A percentile compares a stretch with the other conserved stretches of the same genome.
Conservation (phyloP, 2,888 invertebrate genomes). For the Spilosoma lubricipeda region DNA sequence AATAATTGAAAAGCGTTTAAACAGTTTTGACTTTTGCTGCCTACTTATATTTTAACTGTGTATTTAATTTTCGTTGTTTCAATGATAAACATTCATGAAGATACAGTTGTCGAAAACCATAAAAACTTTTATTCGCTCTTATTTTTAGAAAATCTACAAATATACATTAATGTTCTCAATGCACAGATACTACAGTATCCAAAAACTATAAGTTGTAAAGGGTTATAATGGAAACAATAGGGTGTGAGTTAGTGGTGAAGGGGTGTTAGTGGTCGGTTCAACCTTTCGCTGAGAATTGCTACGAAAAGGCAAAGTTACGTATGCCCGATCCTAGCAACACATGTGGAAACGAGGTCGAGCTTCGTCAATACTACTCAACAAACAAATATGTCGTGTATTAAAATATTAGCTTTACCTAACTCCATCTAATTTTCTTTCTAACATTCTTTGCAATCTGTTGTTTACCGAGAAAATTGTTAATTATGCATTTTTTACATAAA, state of each 20-base stretch:
- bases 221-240: slow-evolving; percentile 71
- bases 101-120: neutral
- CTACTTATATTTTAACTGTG: neutral
- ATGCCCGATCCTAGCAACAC: slow-evolving; percentile 63
- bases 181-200: slow-evolving; percentile 55
- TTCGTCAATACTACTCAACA: slow-evolving; percentile 57
- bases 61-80: neutral
- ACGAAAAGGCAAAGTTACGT: slow-evolving; percentile 73
- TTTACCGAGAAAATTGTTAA: neutral
- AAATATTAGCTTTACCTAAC: slow-evolving; percentile 43
- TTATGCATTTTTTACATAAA: neutral
- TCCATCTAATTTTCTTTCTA: neutral
- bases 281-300: slow-evolving; percentile 69
- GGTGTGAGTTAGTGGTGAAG: slow-evolving; percentile 70
- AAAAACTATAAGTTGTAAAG: slow-evolving; percentile 70
- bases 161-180: slow-evolving; percentile 35
- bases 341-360: slow-evolving; percentile 63
- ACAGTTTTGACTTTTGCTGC: neutral
- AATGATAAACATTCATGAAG: neutral
- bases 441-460: neutral
- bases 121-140: too few relatives aligned
- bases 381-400: slow-evolving; percentile 54
- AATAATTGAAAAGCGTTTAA: neutral
- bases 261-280: slow-evolving; percentile 62
- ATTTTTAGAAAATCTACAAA: slow-evolving; percentile 26